Percentiles rank a stretch among this genome's conserved stretches.
Conservation (phyloP, 2,888 invertebrate genomes). For the Laothoe populi region DNA sequence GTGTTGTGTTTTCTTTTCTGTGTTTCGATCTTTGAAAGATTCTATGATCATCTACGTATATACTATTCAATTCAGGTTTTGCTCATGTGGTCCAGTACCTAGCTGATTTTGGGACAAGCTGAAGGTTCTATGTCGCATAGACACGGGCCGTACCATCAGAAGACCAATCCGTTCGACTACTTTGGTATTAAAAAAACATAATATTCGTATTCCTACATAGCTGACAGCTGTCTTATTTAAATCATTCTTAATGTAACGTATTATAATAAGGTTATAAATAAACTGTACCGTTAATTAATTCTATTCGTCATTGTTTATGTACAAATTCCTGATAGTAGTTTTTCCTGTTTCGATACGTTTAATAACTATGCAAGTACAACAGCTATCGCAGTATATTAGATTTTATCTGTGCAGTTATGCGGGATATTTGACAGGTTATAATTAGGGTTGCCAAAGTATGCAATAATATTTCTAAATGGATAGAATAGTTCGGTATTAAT, state of each 20-base stretch:
- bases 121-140: too few relatives aligned
- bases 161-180: too few relatives aligned
- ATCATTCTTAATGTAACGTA: slow-evolving; percentile 3
- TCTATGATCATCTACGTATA: neutral
- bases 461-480: neutral
- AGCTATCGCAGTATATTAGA: neutral
- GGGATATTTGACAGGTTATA: neutral
- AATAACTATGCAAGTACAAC: slow-evolving; percentile 5
- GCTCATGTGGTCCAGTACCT: too few relatives aligned
- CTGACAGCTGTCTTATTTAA: neutral
- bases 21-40: neutral
- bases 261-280: slow-evolving; percentile 11
- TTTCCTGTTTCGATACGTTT: slow-evolving; percentile 14
- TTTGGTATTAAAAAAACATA: too few relatives aligned
- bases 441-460: slow-evolving; percentile 5
- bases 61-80: neutral
- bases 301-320: slow-evolving; percentile 10
- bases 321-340: neutral
- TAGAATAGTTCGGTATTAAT: neutral
- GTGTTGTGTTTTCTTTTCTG: neutral
- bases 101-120: too few relatives aligned
- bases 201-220: too few relatives aligned
- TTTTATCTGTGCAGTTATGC: slow-evolving; percentile 7
- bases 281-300: slow-evolving; percentile 15
- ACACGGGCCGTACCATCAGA: too few relatives aligned